Conservation (phyloP, 2,113 vertebrate genomes). For the Lota lota region DNA sequence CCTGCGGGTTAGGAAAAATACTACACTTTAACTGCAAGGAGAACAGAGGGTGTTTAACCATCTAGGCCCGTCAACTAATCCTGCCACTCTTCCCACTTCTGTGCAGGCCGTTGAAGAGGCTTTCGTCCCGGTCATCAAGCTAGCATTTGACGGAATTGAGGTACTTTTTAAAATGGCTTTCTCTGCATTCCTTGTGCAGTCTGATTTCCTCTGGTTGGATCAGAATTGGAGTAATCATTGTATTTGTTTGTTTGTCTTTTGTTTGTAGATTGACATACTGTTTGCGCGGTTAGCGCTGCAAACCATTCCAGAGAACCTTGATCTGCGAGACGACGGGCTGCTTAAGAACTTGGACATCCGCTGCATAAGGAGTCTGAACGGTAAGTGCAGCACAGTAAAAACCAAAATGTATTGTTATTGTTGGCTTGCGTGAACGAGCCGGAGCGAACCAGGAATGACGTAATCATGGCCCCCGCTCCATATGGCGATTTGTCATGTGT, state of each 20-base stretch:
- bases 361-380: constrained; percentile 90
- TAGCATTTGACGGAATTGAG: constrained; percentile 89
- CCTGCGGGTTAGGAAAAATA: constrained; percentile 72
- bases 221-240: neutral
- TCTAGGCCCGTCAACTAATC: neutral
- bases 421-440: neutral
- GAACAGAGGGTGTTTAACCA: too few relatives aligned
- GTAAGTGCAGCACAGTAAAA: constrained; percentile 53
- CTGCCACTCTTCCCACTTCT: constrained; percentile 6
- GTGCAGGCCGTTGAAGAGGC: constrained; percentile 85
- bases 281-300: constrained; percentile 86
- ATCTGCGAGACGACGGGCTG: constrained; percentile 83
- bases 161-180: constrained; percentile 53
- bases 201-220: too few relatives aligned
- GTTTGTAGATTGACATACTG: constrained; percentile 86
- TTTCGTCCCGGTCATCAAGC: constrained; percentile 90
- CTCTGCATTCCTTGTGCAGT: too few relatives aligned
- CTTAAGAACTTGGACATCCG: constrained; percentile 85
- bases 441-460: neutral
- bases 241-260: neutral
- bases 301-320: constrained; percentile 85
- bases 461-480: neutral
- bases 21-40: too few relatives aligned
- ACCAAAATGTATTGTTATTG: neutral
- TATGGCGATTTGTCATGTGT: neutral